Base-by-base conservation (phyloP, 2,797 vertebrate genomes). In the Lemur catta region DNA sequence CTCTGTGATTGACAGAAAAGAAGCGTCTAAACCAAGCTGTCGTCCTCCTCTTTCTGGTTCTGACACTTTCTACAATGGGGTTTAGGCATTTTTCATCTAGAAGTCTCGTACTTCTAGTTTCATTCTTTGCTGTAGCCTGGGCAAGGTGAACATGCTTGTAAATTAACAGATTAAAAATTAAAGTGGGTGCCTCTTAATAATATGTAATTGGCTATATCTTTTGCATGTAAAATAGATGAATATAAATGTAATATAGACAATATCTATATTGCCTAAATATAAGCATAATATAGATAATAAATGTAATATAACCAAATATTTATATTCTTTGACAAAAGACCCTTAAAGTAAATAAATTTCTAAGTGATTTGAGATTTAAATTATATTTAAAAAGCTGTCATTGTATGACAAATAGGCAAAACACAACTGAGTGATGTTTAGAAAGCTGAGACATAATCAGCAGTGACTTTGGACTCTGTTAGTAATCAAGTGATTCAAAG, bases 321-420 rank as follows among this genome's bases (percentile, higher is more conserved):
- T 67, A 63, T 87, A 13, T 92, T 91, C 57, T 84, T 80, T 76
- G 38, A 75, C 2, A 84, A 84, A 78, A 93, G n/a, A 13, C 9
- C 76, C 35, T 76, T 84, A 30, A 87, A 78, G 20, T 91, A 20
- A 80, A 78, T 65, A 41, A 4, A 71, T 71, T 93, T 85, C 15
- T 82, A 38, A 80, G 43, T 91, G 35, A 94, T 61, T 50, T 91
- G 59, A 94, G 38, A 71, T 26, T 88, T 89, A 80, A 89, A 74
- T 93, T 93, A n/a, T n/a, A 79, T 30, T 94, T 87, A 13, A 75
- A 88, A 79, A 72, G 18, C 11, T 84, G 79, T 63, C 28, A n/a
- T 57, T 85, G 26, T 92, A 28, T 59, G 8, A 78, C 35, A 78
- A 84, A 33, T 55, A 65, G 61, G 46, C 26, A 82, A 90, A 88